Percentiles rank a stretch among this genome's conserved stretches.
phyloP scores from a whole-genome alignment of 2,113 vertebrate species.

The Dinomys branickii region DNA sequence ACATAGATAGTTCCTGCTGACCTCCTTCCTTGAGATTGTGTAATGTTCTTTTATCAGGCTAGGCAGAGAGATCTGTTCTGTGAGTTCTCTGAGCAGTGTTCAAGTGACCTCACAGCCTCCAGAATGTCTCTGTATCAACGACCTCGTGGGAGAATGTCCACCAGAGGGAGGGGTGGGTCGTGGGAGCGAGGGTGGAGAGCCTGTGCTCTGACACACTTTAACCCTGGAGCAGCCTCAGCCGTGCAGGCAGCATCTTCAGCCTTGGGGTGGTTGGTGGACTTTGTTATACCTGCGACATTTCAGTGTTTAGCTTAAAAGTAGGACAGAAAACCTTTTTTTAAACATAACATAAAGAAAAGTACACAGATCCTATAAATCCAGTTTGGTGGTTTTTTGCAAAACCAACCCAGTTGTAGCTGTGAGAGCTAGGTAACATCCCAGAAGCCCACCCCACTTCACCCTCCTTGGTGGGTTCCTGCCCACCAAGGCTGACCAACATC shows the following conservation, averaged over 20 bases:
- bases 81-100: not conserved
- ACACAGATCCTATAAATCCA: not conserved
- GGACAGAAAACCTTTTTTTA: not conserved
- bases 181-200: not conserved
- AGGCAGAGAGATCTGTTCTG: not conserved
- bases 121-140: conserved; percentile 8
- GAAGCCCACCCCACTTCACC: rapidly evolving
- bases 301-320: not conserved
- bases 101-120: not conserved
- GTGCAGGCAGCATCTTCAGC: not conserved
- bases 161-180: not conserved
- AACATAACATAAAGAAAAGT: not conserved
- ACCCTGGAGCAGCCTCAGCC: not conserved
- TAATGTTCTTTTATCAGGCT: not conserved
- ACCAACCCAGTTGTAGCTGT: not conserved
- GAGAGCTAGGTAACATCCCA: not conserved
- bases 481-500: not conserved
- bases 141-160: not conserved
- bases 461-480: not conserved
- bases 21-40: conserved; percentile 24
- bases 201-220: not conserved
- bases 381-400: not conserved
- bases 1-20: not conserved
- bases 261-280: not conserved
- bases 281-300: not conserved